Percentiles rank a stretch among this genome's conserved stretches.
phyloP scores from a whole-genome alignment of 2,797 vertebrate species.

The Rhinella marina region DNA sequence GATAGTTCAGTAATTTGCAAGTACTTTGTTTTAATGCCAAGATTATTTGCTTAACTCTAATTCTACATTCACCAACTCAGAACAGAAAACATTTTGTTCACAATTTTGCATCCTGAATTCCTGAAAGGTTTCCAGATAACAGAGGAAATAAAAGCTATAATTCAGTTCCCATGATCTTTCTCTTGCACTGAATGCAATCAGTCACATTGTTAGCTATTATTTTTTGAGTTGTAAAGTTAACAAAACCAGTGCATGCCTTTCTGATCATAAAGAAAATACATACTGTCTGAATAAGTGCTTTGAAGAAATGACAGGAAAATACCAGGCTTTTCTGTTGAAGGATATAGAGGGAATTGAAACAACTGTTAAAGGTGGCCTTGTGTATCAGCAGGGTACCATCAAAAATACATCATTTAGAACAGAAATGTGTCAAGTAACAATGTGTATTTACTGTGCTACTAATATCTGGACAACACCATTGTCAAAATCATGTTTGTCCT shows the following conservation, averaged over 20 bases:
- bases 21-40: conserved; percentile 52
- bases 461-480: not conserved
- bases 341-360: conserved; percentile 41
- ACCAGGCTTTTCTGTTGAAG: conserved; percentile 40
- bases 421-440: conserved; percentile 2
- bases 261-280: conserved; percentile 57
- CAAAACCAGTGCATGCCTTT: conserved; percentile 56
- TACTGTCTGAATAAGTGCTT: conserved; percentile 54
- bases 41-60: conserved; percentile 50
- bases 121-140: conserved; percentile 57
- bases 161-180: conserved; percentile 46
- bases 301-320: conserved; percentile 56
- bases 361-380: conserved; percentile 32
- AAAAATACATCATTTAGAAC: conserved; percentile 44
- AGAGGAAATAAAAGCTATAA: conserved; percentile 56
- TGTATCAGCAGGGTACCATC: conserved; percentile 22
- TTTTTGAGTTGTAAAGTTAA: conserved; percentile 59
- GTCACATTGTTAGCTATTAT: conserved; percentile 61
- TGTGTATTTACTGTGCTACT: not conserved
- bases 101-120: conserved; percentile 39
- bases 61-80: conserved; percentile 18
- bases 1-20: conserved; percentile 33
- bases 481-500: not conserved
- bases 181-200: conserved; percentile 60
- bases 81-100: conserved; percentile 38